phyloP scores from a whole-genome alignment of 2,888 invertebrate species.

The Volucella inanis region DNA sequence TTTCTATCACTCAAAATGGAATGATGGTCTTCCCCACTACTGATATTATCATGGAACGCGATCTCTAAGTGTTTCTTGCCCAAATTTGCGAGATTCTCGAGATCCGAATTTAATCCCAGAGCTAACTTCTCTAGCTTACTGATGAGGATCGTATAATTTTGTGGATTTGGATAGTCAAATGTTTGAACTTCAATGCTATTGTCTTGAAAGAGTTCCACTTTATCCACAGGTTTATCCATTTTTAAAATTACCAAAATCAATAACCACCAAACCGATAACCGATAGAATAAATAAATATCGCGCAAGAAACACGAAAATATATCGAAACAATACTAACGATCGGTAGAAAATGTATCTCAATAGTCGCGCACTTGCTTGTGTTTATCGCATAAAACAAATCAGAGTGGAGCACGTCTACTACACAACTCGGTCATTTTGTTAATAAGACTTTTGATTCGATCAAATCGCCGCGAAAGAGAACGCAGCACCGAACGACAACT shows the following conservation, averaged over 20 bases:
- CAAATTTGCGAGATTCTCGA: conserved; percentile 79
- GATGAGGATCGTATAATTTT: conserved; percentile 81
- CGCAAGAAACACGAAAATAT: conserved; percentile 28
- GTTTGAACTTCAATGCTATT: conserved; percentile 78
- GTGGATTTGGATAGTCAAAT: conserved; percentile 79
- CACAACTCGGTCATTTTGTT: conserved; percentile 73
- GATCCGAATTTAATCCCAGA: conserved; percentile 79
- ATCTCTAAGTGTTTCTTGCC: conserved; percentile 80
- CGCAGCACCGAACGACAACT: not conserved
- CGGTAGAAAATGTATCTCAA: conserved; percentile 21
- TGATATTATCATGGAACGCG: conserved; percentile 76
- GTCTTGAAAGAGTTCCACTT: conserved; percentile 56
- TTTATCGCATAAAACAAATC: conserved; percentile 60
- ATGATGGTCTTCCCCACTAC: conserved; percentile 38
- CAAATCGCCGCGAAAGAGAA: conserved; percentile 65
- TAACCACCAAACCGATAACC: too few species aligned
- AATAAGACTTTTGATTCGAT: conserved; percentile 70
- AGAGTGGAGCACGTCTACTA: conserved; percentile 67
- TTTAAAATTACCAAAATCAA: not conserved
- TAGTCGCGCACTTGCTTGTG: conserved; percentile 31
- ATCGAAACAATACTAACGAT: conserved; percentile 19
- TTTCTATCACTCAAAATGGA: not conserved
- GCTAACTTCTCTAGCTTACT: conserved; percentile 82
- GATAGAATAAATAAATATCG: too few species aligned
- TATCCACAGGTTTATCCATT: conserved; percentile 45